Evolutionary conservation across 92 coral and sea anemone genomes (phyloP).

Genomic region (Epizoanthus ramosus): DNA sequence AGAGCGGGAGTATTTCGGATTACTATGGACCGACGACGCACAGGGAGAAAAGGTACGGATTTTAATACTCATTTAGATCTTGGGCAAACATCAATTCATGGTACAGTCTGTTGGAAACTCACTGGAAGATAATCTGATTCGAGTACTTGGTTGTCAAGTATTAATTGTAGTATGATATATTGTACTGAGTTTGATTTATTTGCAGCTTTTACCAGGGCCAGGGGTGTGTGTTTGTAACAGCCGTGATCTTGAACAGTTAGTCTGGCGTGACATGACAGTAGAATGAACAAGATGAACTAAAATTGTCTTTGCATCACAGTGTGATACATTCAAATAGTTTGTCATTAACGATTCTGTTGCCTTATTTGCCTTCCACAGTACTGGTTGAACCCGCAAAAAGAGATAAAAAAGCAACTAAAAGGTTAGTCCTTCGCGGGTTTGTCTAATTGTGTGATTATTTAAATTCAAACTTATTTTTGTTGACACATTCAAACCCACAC

Average conservation of each 20-base stretch:
- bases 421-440: conserved; percentile 55
- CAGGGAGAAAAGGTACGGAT: conserved; percentile 83
- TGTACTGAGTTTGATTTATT: not conserved
- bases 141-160: not conserved
- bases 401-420: conserved; percentile 86
- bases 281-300: not conserved
- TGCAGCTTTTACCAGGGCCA: not conserved
- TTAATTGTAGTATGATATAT: not conserved
- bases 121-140: not conserved
- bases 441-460: not conserved
- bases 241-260: not conserved
- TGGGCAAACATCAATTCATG: no score
- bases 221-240: not conserved
- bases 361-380: conserved; percentile 58
- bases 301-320: no score
- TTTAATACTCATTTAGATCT: no score
- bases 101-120: not conserved
- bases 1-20: conserved; percentile 95
- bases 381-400: conserved; percentile 95
- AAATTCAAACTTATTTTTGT: not conserved
- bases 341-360: conserved; percentile 24
- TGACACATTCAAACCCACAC: conserved; percentile 26
- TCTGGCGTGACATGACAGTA: conserved; percentile 35
- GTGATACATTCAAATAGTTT: conserved; percentile 4
- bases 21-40: conserved; percentile 73